Evolutionary conservation across 2,797 vertebrate genomes (phyloP), one percentile per base, ranked within the genome.

Genomic region (Xenopus petersii): DNA sequence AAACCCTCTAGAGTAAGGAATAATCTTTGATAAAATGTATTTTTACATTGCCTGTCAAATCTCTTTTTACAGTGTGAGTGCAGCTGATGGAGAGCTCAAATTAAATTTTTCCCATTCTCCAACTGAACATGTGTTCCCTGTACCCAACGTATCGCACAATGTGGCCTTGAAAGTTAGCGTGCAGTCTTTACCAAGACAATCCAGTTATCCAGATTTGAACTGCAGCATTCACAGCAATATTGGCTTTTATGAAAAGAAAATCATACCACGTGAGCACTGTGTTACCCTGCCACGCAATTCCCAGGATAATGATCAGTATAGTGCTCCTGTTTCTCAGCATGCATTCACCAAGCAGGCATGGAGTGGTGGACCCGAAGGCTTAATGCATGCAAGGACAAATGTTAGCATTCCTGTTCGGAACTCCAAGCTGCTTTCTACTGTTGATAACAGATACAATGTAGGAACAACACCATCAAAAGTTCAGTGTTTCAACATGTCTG

Each of bases 161-260:
- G 94, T 98, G 79, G 96, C 97, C 73, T 93, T 99, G 90, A 97
- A 94, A 88, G 95, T 99, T 80, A 95, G 92, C 0, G 97, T 99
- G 70, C 97, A 98, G 90, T 98, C 98, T 9, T 88, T 99, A 79
- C 98, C 98, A 64, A 93, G 97, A 85, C 97, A 99, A 76, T 96
- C 97, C 10, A 95, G 92, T 84, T 98, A 98, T 81, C 98, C 98
- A 5, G 90, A 93, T 77, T 75, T 99, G 81, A 94, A 94, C 51
- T 99, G 98, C 81, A 98, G 96, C 89, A 98, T 99, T 85, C 98
- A 99, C 70, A 93, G 93, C 26, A 93, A 91, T 83, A 86, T 92
- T 30, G 84, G 92, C 78, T 91, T 93, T 81, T 93, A 92, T 0
- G 94, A 91, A 77, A 95, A 93, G 84, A 90, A 66, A 82, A 88